Evolutionary conservation across 2,888 invertebrate species (phyloP).

Genomic region (Cremastinae sp.): DNA sequence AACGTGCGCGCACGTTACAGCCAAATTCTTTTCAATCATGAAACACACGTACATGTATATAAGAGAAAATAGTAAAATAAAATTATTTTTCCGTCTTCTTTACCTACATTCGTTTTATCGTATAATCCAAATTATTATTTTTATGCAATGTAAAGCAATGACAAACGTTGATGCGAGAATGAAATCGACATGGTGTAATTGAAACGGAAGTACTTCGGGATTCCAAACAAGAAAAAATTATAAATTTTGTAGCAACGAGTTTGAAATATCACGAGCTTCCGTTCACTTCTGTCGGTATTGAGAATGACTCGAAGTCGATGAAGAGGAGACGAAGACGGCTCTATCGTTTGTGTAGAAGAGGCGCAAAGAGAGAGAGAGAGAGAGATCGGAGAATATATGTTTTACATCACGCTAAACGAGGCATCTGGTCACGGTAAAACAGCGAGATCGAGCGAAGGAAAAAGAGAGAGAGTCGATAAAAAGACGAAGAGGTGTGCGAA

Average conservation of each 20-base stretch:
- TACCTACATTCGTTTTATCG: not conserved
- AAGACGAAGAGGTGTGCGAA: too few relatives aligned
- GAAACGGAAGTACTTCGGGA: too few relatives aligned
- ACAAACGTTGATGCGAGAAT: too few relatives aligned
- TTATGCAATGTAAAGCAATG: not conserved
- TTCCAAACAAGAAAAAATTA: too few relatives aligned
- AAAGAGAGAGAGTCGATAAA: not conserved
- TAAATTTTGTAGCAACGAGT: too few relatives aligned
- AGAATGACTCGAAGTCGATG: constrained; percentile 1
- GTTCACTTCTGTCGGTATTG: not conserved
- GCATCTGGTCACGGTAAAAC: constrained; percentile 19
- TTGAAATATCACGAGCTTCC: constrained; percentile 13
- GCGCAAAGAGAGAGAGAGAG: not conserved
- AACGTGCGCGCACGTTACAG: constrained; percentile 5
- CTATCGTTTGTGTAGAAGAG: not conserved
- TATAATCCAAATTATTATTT: not conserved
- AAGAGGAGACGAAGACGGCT: not conserved
- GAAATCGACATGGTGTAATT: too few relatives aligned
- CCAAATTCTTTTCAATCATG: constrained; percentile 32
- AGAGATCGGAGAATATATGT: not conserved
- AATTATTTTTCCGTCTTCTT: constrained; percentile 6
- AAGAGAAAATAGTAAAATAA: not conserved
- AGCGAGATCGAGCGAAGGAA: constrained; percentile 11
- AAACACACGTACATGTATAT: constrained; percentile 1
- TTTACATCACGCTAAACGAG: constrained; percentile 13